Percentiles rank a stretch among this genome's conserved stretches.
Conservation (phyloP, 2,797 vertebrate species). For the Siniperca scherzeri region DNA sequence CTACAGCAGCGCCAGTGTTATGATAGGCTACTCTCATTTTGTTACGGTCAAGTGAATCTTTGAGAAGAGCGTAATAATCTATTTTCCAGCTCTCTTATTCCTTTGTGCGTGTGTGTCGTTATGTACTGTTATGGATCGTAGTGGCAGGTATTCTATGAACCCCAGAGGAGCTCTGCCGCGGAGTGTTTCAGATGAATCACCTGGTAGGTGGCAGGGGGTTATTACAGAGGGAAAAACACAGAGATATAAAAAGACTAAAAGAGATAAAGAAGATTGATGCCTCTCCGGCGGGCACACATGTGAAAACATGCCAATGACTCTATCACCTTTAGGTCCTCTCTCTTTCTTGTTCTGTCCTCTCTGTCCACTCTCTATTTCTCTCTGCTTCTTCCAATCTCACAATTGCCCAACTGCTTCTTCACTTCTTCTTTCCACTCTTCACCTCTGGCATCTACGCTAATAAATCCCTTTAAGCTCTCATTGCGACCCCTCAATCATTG, state of each 20-base stretch:
- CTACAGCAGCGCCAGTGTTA: slow-evolving; percentile 15
- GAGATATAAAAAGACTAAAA: slow-evolving; percentile 74
- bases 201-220: slow-evolving; percentile 78
- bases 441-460: slow-evolving; percentile 76
- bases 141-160: slow-evolving; percentile 72
- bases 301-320: slow-evolving; percentile 79
- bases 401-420: slow-evolving; percentile 50
- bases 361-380: slow-evolving; percentile 15
- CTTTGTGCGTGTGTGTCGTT: slow-evolving; percentile 46
- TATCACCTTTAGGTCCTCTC: slow-evolving; percentile 67
- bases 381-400: slow-evolving; percentile 40
- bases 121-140: slow-evolving; percentile 60
- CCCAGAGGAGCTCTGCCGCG: slow-evolving; percentile 67
- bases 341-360: slow-evolving; percentile 29
- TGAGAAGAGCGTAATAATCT: slow-evolving; percentile 67
- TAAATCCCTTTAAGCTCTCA: slow-evolving; percentile 84
- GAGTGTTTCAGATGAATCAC: slow-evolving; percentile 79
- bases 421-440: slow-evolving; percentile 55
- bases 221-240: slow-evolving; percentile 79
- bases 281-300: slow-evolving; percentile 64
- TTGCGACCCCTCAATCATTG: slow-evolving; percentile 84
- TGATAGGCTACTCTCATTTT: slow-evolving; percentile 58
- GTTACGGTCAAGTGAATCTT: slow-evolving; percentile 62
- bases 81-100: slow-evolving; percentile 66
- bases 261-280: slow-evolving; percentile 84